Evolutionary conservation across 2,888 invertebrate genomes (phyloP), one percentile per base, ranked within the genome.

Genomic region (Aporophyla lueneburgensis): DNA sequence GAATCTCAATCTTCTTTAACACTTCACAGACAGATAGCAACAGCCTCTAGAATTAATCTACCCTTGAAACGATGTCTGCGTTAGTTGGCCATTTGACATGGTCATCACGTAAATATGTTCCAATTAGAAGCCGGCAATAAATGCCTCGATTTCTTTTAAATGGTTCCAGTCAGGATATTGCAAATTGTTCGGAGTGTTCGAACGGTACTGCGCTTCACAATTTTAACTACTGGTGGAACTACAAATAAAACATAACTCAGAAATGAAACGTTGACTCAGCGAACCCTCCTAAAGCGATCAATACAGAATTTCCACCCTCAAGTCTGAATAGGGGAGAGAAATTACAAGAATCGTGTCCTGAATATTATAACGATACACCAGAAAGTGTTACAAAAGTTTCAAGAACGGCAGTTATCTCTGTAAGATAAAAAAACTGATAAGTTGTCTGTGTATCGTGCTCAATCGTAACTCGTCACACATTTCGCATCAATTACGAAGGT

Each of bases 351-450:
- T 70, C 78, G 66, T 83, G 76, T 75, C 61, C 66, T 76, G 78
- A 78, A 79, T 79, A 40, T 62, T 62, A 54, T 68, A 27, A 33
- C 56, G 24, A 76, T 53, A 63, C 58, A 63, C 68, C 54, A 78
- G 76, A 49, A 69, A 56, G 9, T 63, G 74, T 89, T 88, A 87
- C 85, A 85, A 87, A 83, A 87, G 87, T 88, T 81, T 86, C 88
- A 88, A 89, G 89, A 89, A 88, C 84, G 86, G 27, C 70, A 79
- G 84, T 88, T 93, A 92, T 93, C 92, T 89, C 69, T 40, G n/a
- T 56, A 69, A 92, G 93, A 93, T 93, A 92, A 91, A 78, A 73
- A 76, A 56, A 69, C 68, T 87, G 91, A 93, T 92, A 92, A 89
- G 65, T 76, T 67, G 80, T 76, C 65, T 70, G 76, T 66, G 80